Conservation (phyloP, 2,113 vertebrate genomes). For the Sinocyclocheilus anophthalmus region DNA sequence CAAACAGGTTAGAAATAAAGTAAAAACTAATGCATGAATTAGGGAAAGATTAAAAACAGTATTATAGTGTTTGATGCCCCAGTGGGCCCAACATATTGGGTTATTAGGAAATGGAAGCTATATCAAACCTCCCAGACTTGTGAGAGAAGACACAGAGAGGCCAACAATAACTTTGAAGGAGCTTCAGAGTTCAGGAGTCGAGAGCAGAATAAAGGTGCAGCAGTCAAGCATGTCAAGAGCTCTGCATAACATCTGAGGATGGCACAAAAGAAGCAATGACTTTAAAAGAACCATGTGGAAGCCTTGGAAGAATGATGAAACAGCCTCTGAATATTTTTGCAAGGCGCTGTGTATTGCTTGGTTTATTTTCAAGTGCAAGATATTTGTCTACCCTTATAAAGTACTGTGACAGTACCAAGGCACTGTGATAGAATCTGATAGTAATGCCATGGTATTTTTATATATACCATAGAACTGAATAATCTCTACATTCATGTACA, state of each 20-base stretch:
- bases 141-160: background rate
- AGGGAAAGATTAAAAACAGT: background rate
- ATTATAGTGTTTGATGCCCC: background rate
- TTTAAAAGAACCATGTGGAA: background rate
- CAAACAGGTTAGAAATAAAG: background rate
- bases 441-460: too few species aligned
- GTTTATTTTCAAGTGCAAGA: background rate
- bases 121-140: slow-evolving; percentile 12
- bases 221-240: slow-evolving; percentile 16
- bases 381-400: background rate
- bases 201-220: background rate
- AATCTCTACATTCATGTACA: too few species aligned
- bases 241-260: slow-evolving; percentile 1
- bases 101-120: background rate
- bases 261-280: background rate
- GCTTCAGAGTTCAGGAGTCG: background rate
- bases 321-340: background rate
- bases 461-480: too few species aligned
- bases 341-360: background rate
- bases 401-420: background rate
- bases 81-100: background rate
- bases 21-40: background rate
- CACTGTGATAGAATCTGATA: background rate
- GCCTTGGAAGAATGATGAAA: background rate
- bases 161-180: slow-evolving; percentile 9